phyloP scores from a whole-genome alignment of 2,797 vertebrate genomes.

The Phaenicophaeus curvirostris region DNA sequence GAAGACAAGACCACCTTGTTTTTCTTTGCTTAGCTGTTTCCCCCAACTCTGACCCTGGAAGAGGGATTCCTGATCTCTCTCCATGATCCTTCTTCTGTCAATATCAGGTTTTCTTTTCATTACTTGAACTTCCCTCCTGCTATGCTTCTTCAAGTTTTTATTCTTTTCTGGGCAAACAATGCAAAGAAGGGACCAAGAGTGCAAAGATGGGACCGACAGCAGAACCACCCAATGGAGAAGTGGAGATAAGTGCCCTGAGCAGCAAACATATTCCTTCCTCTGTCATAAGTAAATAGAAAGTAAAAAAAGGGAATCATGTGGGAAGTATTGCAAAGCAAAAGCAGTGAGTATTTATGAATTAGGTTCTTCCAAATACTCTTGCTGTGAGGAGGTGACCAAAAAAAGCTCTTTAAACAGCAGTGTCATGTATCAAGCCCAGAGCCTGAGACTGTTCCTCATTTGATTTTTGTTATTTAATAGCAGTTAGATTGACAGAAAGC shows the following conservation, averaged over 20 bases:
- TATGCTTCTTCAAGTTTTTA: neutral
- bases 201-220: neutral
- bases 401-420: conserved; percentile 40
- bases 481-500: conserved; percentile 46
- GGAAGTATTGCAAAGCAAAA: neutral
- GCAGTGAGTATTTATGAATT: conserved; percentile 44
- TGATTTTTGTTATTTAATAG: conserved; percentile 61
- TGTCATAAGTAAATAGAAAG: neutral
- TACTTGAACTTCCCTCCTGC: neutral
- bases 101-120: neutral
- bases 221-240: neutral
- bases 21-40: neutral
- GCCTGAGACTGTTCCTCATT: conserved; percentile 38
- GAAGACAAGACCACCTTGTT: neutral
- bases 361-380: conserved; percentile 16
- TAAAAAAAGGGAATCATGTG: neutral
- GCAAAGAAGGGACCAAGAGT: neutral
- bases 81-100: neutral
- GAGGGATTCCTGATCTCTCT: neutral
- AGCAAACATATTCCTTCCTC: neutral
- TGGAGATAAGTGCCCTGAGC: neutral
- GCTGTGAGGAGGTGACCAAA: conserved; percentile 39
- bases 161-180: neutral
- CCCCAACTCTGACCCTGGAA: accelerated
- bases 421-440: conserved; percentile 8